Percentiles rank a stretch among this genome's conserved stretches.
phyloP scores from a whole-genome alignment of 2,113 vertebrate species.

The Egretta garzetta region DNA sequence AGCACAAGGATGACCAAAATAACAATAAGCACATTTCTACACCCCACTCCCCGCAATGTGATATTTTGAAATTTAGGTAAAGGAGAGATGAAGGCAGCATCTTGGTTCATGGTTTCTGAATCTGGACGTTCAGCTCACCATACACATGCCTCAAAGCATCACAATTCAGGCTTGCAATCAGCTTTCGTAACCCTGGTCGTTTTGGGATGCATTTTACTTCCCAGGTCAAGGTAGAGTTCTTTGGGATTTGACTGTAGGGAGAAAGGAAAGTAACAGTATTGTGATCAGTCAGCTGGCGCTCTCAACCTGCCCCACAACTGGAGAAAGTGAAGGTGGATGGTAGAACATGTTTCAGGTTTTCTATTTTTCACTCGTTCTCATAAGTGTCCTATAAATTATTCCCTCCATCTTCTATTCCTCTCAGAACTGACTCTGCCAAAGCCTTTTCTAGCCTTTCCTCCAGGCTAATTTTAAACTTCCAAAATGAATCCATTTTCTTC shows the following conservation, averaged over 20 bases:
- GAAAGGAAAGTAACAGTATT: neutral
- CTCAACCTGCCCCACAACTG: neutral
- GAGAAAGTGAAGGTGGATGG: neutral
- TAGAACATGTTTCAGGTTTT: neutral
- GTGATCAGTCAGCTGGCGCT: neutral
- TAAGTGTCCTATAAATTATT: neutral
- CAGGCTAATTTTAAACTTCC: constrained; percentile 25
- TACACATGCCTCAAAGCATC: constrained; percentile 86
- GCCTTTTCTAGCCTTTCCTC: neutral
- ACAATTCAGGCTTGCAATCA: constrained; percentile 89
- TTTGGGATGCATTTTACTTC: constrained; percentile 78
- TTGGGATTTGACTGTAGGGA: constrained; percentile 78
- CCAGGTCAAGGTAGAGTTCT: constrained; percentile 82
- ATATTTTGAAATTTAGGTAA: neutral
- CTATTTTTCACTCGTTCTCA: neutral
- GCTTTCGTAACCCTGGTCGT: constrained; percentile 76
- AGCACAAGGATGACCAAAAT: neutral
- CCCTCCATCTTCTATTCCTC: neutral
- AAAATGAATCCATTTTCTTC: neutral
- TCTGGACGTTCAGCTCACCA: constrained; percentile 77
- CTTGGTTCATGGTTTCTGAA: constrained; percentile 64
- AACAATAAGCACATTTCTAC: neutral
- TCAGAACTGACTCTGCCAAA: neutral
- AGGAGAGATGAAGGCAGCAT: neutral
- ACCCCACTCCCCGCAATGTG: fast-evolving